Base-by-base conservation (phyloP, 2,888 invertebrate genomes). In the Eretmocerus hayati region DNA sequence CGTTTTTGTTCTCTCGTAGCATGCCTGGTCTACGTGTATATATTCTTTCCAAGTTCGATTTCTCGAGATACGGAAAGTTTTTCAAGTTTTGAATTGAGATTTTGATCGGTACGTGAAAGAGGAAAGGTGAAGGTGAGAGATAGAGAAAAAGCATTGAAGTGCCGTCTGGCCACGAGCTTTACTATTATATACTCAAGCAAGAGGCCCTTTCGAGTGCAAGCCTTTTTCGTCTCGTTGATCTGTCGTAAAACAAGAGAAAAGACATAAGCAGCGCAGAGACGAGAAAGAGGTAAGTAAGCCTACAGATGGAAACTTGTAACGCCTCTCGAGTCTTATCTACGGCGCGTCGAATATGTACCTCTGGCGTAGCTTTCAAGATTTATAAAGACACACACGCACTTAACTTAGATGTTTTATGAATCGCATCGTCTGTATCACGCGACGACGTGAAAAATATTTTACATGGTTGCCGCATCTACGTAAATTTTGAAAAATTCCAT, bases 341-440 rank as follows among this genome's bases (percentile, higher is more conserved):
- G 42, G 30, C 13, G 5, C 2, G 4, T 13, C 6, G 20, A 33
- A 33, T 33, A 39, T 38, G 38, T 39, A 39, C 42, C 33, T 48
- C 37, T 48, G 26, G n/a, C n/a, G n/a, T n/a, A n/a, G n/a, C n/a
- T n/a, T n/a, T n/a, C 30, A 38, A 48, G 44, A 48, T 48, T 48
- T 43, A 48, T 42, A 42, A 23, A 38, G 11, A 30, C 23, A n/a
- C n/a, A n/a, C n/a, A n/a, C n/a, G n/a, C n/a, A n/a, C n/a, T n/a
- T 33, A 5, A 5, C 26, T 26, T 13, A 36, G 30, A 42, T 48
- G 37, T 37, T 48, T 38, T 32, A 42, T 23, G 32, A 42, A 48
- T 42, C 30, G 15, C 42, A 37, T 42, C 42, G 36, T 16, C 42
- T 9, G 13, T n/a, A n/a, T n/a, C n/a, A n/a, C n/a, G n/a, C n/a